phyloP scores from a whole-genome alignment of 2,113 vertebrate species.

The Thryonomys swinderianus region DNA sequence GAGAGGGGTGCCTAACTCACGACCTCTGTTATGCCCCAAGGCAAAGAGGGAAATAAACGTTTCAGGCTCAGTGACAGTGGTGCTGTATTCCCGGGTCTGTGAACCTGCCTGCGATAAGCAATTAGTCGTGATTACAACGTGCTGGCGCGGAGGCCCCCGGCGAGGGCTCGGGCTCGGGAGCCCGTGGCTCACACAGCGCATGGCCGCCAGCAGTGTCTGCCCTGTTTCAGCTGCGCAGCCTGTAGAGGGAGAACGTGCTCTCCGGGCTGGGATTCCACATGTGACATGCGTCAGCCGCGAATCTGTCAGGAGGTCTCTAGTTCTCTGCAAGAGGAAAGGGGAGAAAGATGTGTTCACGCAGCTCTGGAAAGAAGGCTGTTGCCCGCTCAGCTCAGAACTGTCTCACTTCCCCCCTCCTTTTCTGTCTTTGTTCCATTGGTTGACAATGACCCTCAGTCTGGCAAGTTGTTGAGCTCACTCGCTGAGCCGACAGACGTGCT shows the following conservation, averaged over 20 bases:
- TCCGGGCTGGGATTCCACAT: not conserved
- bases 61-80: not conserved
- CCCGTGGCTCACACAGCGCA: too few species aligned
- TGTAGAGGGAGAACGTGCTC: not conserved
- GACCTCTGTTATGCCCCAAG: not conserved
- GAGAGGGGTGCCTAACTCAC: not conserved
- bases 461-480: constrained; percentile 7
- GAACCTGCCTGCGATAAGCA: not conserved
- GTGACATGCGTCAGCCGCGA: not conserved
- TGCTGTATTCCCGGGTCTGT: not conserved
- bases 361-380: not conserved
- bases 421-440: constrained; percentile 46
- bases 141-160: not conserved
- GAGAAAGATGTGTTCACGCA: not conserved
- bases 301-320: too few species aligned
- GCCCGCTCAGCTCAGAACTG: not conserved
- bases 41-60: not conserved
- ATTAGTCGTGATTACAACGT: not conserved
- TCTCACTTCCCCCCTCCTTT: not conserved
- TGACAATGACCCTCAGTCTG: constrained; percentile 53
- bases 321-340: not conserved
- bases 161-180: not conserved
- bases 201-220: not conserved
- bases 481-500: not conserved
- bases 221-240: not conserved